Evolutionary conservation across 2,113 vertebrate genomes (phyloP), one percentile per base, ranked within the genome.

Genomic region (Motacilla alba): DNA sequence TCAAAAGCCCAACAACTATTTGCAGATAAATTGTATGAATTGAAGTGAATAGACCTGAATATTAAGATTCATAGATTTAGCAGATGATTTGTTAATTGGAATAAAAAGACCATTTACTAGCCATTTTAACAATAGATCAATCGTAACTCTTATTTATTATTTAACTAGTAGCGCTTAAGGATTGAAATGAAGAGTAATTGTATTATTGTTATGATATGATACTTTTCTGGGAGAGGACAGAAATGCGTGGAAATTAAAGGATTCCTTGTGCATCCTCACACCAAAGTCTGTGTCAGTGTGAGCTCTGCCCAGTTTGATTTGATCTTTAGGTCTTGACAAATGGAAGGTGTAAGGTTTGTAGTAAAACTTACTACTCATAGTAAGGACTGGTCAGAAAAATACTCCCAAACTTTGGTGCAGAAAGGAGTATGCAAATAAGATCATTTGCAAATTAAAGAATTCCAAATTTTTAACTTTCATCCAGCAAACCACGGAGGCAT

Each of bases 31-130:
- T 99, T 99, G 98, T 99, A 99, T 98, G 98, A 99, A 98, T 98
- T 98, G 98, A 99, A 99, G 98, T 98, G 98, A 99, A 99, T 99
- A 99, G 98, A 99, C 98, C 98, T 99, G 99, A 99, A 99, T 99
- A 99, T 99, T 99, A 99, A 99, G 99, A 99, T 99, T 99, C 99
- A 99, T 99, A 99, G 99, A 99, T 99, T 99, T 99, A 98, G 98
- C 98, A 97, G 98, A 99, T 98, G 99, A 99, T 99, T 99, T 99
- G 99, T 99, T 99, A 99, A 99, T 99, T 99, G 98, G 98, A 98
- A 99, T 98, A 99, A 98, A 99, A 98, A 99, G 99, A 98, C 99
- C 99, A 98, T 99, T 99, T 99, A 99, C 96, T 99, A 98, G 98
- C 99, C 98, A 98, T 99, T 99, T 99, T 99, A 99, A 99, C 98